A percentile compares a stretch with the other conserved stretches of the same genome.
Evolutionary conservation across 2,797 vertebrate species (phyloP).

Genomic region (Synaphobranchus kaupii): DNA sequence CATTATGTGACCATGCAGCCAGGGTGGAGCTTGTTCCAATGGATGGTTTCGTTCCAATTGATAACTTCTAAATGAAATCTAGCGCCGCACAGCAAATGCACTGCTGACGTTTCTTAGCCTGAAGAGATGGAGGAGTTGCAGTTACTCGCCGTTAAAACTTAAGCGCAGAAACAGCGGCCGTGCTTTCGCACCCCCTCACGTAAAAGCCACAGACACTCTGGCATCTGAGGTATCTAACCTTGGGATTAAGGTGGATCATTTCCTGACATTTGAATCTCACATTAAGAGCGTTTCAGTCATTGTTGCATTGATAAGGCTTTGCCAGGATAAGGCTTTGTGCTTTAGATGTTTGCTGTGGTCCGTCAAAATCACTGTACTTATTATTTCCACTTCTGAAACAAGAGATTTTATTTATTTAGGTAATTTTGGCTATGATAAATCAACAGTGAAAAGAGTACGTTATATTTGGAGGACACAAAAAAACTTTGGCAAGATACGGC

Average conservation of each 20-base stretch:
- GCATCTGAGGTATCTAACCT: not conserved
- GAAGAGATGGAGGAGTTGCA: not conserved
- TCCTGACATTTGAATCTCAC: not conserved
- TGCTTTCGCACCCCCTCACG: not conserved
- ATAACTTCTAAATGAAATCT: not conserved
- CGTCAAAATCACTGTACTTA: too few species aligned
- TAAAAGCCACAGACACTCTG: not conserved
- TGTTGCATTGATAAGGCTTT: not conserved
- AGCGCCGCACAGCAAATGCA: not conserved
- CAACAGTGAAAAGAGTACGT: not conserved
- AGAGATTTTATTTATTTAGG: too few species aligned
- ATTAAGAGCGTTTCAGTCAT: not conserved
- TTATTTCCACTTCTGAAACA: too few species aligned
- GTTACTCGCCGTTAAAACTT: not conserved
- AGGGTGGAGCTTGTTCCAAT: not conserved
- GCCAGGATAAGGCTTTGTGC: too few species aligned
- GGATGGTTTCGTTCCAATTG: not conserved
- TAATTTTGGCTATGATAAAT: too few species aligned
- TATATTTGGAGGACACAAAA: not conserved
- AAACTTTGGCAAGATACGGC: conserved; percentile 33
- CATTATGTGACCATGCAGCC: not conserved
- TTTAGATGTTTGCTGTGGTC: too few species aligned
- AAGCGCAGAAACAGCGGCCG: not conserved
- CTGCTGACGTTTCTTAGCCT: not conserved
- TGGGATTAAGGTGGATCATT: not conserved